Evolutionary conservation across 2,113 vertebrate genomes (phyloP).

Genomic region (Gadus macrocephalus): DNA sequence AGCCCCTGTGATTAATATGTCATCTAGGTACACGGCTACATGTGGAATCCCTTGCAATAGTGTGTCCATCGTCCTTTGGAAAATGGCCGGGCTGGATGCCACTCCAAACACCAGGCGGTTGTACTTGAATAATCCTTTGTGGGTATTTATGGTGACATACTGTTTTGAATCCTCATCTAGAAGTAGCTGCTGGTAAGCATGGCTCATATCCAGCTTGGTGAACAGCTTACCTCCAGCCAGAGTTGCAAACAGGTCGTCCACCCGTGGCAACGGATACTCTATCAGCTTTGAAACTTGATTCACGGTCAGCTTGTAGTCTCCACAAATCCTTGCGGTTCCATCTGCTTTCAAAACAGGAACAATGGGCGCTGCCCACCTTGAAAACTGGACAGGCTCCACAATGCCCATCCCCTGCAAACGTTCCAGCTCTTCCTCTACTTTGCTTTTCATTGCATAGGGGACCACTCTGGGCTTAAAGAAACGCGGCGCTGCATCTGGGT

Average conservation of each 20-base stretch:
- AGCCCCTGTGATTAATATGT: slow-evolving; percentile 16
- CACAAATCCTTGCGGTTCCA: slow-evolving; percentile 3
- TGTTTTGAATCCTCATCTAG: slow-evolving; percentile 15
- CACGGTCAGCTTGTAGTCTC: no score
- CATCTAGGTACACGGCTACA: slow-evolving; percentile 14
- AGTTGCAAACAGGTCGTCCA: background rate
- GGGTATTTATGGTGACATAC: slow-evolving; percentile 19
- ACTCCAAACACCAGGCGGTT: slow-evolving; percentile 12
- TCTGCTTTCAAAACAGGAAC: background rate
- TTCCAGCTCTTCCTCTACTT: slow-evolving; percentile 13
- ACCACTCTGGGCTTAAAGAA: no score
- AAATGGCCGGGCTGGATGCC: no score
- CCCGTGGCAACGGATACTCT: background rate
- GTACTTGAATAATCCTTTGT: slow-evolving; percentile 20
- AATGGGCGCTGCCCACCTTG: background rate
- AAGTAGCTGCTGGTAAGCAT: background rate
- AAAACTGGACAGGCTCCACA: slow-evolving; percentile 10
- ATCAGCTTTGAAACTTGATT: background rate
- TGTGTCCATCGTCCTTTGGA: slow-evolving; percentile 30
- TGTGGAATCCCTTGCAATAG: slow-evolving; percentile 22
- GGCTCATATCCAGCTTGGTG: background rate
- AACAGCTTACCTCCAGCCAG: background rate
- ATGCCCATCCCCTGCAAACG: background rate
- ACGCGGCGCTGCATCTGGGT: no score
- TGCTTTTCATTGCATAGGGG: slow-evolving; percentile 13